Base-by-base conservation (phyloP, 2,888 invertebrate species). In the Morpho deidamia region DNA sequence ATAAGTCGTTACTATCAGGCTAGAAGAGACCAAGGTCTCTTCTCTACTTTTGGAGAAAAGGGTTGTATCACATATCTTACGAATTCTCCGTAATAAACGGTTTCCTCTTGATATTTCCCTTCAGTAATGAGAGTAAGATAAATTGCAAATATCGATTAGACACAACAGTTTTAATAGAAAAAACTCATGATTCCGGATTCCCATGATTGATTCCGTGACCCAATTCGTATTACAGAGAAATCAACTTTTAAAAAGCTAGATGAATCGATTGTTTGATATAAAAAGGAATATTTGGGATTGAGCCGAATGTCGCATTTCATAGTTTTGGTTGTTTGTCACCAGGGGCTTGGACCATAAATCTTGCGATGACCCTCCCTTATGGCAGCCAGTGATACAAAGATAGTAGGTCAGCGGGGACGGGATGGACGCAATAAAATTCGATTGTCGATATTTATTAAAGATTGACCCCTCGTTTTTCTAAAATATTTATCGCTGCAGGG, bases 321-420 rank as follows among this genome's bases (percentile, higher is more conserved):
- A 76, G 66, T 71, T 74, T 67, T 59, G 71, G 67, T 69, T 68
- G 68, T 81, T 76, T 73, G 74, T 81, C 80, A 81, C 70, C 58
- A 67, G 71, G 74, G 77, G 72, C 66, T 66, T 63, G 64, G 71
- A 70, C 70, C 74, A 80, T 81, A 83, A 81, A 83, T 82, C 78
- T 77, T 67, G 64, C 67, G 68, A 76, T 80, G 81, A 79, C 81
- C 81, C 81, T 78, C 76, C 73, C 70, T 73, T 72, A 71, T 76
- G 68, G 72, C 68, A 69, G 63, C 61, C 60, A 64, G 59, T 72
- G 74, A 75, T 74, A 72, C 72, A 71, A 67, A 69, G 61, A 73
- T 74, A 74, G 68, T 75, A 68, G 77, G 75, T 76, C 78, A 82
- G 74, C 70, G 76, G 76, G 74, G 75, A 70, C 72, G 77, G 76